Conservation (phyloP, 2,888 invertebrate species). For the Helleia helle region DNA sequence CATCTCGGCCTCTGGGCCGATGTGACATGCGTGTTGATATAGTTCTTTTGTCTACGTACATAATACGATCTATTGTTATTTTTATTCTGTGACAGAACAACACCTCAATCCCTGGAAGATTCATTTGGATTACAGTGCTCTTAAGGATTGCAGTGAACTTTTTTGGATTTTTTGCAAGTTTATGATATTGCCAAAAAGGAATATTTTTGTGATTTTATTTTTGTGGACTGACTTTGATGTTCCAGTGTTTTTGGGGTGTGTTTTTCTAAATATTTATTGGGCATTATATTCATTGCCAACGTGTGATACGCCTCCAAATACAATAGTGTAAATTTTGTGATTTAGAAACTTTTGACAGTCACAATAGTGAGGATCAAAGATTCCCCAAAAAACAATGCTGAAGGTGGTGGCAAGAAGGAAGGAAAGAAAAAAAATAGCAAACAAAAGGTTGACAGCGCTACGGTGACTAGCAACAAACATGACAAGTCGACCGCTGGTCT, state of each 20-base stretch:
- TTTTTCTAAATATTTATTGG: background rate
- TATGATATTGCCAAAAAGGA: slow-evolving; percentile 18
- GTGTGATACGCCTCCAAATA: background rate
- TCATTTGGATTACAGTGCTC: slow-evolving; percentile 61
- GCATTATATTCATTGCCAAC: background rate
- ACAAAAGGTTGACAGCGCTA: slow-evolving; percentile 69
- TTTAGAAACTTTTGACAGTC: slow-evolving; percentile 43
- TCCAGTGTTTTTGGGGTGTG: slow-evolving; percentile 3
- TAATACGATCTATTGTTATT: slow-evolving; percentile 48
- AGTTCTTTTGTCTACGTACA: slow-evolving; percentile 31
- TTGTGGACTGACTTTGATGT: slow-evolving; percentile 12
- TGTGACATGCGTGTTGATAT: slow-evolving; percentile 27
- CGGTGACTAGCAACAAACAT: slow-evolving; percentile 62
- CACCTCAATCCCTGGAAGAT: slow-evolving; percentile 28
- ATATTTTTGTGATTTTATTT: slow-evolving; percentile 11
- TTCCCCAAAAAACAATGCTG: slow-evolving; percentile 75
- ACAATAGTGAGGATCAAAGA: slow-evolving; percentile 81
- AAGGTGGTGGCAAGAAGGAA: slow-evolving; percentile 75
- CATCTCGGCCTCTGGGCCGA: slow-evolving; percentile 46
- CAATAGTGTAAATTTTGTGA: slow-evolving; percentile 11
- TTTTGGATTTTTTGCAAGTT: slow-evolving; percentile 33
- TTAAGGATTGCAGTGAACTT: slow-evolving; percentile 64
- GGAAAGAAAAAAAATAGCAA: slow-evolving; percentile 76
- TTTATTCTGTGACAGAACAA: slow-evolving; percentile 37
- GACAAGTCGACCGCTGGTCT: slow-evolving; percentile 46